Conservation (phyloP, 2,797 vertebrate genomes). For the Rhynchonycteris naso region DNA sequence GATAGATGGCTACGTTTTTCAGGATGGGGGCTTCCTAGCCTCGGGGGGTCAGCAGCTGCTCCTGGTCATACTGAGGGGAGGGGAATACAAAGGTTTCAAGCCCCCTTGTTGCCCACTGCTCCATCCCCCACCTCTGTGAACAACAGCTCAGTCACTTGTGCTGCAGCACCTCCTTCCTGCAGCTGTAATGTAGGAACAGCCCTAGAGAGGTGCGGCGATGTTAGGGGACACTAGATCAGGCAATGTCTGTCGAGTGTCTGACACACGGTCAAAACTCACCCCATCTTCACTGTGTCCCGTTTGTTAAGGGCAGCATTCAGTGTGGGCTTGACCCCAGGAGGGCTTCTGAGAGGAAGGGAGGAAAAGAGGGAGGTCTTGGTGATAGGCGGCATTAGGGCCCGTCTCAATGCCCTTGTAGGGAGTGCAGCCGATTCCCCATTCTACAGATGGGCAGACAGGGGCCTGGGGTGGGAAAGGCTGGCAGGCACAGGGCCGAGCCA, state of each 20-base stretch:
- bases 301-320: neutral
- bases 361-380: neutral
- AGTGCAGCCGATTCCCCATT: neutral
- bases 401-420: neutral
- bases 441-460: neutral
- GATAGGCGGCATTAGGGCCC: too few species aligned
- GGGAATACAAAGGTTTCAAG: neutral
- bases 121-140: neutral
- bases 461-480: neutral
- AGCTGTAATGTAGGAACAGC: neutral
- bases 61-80: neutral
- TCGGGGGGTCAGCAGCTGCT: constrained; percentile 22
- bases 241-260: neutral
- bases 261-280: neutral
- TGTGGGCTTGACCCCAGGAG: too few species aligned
- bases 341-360: neutral
- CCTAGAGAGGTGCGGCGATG: neutral
- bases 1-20: neutral
- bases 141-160: neutral
- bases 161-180: neutral
- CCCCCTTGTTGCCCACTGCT: neutral
- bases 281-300: neutral
- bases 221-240: neutral
- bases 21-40: neutral
- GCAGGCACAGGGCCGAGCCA: neutral